A percentile compares a stretch with the other conserved stretches of the same genome.
Evolutionary conservation across 2,797 vertebrate genomes (phyloP).

Genomic region (Eurystomus glaucurus): DNA sequence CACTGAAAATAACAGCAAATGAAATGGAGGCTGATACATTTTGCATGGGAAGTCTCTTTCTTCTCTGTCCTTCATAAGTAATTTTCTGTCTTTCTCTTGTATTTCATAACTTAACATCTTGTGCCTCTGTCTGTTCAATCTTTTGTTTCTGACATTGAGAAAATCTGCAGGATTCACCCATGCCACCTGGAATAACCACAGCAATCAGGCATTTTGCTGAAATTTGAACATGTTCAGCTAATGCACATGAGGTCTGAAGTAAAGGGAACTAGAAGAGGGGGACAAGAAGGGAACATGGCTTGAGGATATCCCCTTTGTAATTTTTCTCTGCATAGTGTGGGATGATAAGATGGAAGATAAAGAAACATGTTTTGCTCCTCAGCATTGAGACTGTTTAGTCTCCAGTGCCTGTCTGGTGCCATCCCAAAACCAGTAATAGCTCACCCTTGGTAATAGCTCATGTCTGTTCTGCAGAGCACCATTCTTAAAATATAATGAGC

Average conservation of each 20-base stretch:
- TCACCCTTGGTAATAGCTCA: background rate
- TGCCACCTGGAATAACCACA: background rate
- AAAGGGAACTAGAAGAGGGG: background rate
- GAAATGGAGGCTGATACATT: background rate
- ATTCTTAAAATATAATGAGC: background rate
- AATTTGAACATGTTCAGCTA: background rate
- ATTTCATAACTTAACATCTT: background rate
- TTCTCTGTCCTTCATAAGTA: background rate
- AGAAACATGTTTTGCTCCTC: background rate
- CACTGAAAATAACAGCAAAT: background rate
- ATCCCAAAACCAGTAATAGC: background rate
- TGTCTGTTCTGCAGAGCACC: background rate
- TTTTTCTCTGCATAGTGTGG: background rate
- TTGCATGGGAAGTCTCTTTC: background rate
- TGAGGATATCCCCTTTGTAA: background rate
- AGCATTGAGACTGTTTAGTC: background rate
- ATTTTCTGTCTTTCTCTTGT: background rate
- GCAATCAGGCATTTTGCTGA: background rate
- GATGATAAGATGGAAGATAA: background rate
- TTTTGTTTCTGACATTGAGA: background rate
- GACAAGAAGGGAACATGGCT: background rate
- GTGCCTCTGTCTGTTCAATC: background rate
- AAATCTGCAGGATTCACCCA: background rate
- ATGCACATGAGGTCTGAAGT: background rate
- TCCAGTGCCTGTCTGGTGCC: background rate